Evolutionary conservation across 1,140 invertebrate species (phyloP), one percentile per base, ranked within the genome.

Genomic region (Temnothorax nylanderi): DNA sequence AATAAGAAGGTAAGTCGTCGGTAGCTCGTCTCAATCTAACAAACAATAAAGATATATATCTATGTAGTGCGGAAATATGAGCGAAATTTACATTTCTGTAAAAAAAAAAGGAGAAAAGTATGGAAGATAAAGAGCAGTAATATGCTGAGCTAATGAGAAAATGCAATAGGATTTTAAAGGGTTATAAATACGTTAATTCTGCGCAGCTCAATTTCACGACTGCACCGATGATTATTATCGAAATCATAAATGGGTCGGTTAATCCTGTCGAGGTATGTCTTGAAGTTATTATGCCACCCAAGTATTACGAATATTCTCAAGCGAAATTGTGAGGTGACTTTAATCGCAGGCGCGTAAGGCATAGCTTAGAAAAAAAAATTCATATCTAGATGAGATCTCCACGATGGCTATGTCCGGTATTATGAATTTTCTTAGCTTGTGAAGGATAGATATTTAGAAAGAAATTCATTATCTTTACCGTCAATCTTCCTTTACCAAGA

Each of bases 201-300:
- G 34, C 41, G 56, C 58, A 82, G 87, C 81, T 71, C 65, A 88
- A 89, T 90, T 90, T 80, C 71, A 60, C 71, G 86, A 89, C 21
- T 72, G 85, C 47, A 90, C 13, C 85, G 56, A 88, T 64, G 47
- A 76, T 62, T 32, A 37, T 49, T 77, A 64, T 60, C 56, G 18
- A 75, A 62, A 78, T 89, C 58, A n/a, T 54, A 49, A 41, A 88
- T 74, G 49, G 11, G 21, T 26, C 74, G 44, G 56, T 88, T 88
- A 72, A 85, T 71, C 13, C 58, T 77, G 32, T 88, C 49, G 34
- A 89, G 4, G 3, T 81, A 41, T 80, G 69, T 60, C 49, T 87
- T 84, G 60, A 81, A 89, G 67, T 87, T 88, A 90, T 74, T 84
- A 90, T 87, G 88, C 88, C 89, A 90, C 89, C 88, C 80, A 85